phyloP scores from a whole-genome alignment of 2,888 invertebrate species.

The Drosophila paracracens region DNA sequence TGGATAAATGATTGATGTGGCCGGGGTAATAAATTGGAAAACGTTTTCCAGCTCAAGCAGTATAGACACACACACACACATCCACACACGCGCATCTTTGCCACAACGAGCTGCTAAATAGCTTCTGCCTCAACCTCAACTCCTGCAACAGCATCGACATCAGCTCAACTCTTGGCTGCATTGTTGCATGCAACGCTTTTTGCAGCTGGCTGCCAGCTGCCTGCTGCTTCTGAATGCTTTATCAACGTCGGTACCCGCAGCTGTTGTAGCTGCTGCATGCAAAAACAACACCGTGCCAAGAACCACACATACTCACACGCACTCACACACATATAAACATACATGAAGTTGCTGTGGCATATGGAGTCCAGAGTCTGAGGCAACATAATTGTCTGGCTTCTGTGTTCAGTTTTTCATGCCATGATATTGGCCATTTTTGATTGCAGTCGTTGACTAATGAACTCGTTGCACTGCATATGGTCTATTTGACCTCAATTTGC shows the following conservation, averaged over 20 bases:
- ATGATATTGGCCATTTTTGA: conserved; percentile 52
- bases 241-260: conserved; percentile 75
- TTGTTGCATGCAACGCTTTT: conserved; percentile 49
- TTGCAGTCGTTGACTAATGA: conserved; percentile 71
- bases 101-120: conserved; percentile 32
- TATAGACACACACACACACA: conserved; percentile 12
- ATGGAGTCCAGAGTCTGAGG: conserved; percentile 25
- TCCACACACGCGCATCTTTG: conserved; percentile 31
- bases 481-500: conserved; percentile 34
- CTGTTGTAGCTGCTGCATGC: conserved; percentile 47
- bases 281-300: conserved; percentile 58
- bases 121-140: conserved; percentile 3
- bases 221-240: conserved; percentile 60
- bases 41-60: conserved; percentile 68
- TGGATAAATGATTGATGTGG: conserved; percentile 77
- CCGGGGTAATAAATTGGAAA: conserved; percentile 83
- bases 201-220: conserved; percentile 24
- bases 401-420: conserved; percentile 46
- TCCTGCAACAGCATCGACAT: conserved; percentile 9
- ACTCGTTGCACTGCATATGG: conserved; percentile 48
- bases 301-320: not conserved
- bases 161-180: conserved; percentile 32
- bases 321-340: conserved; percentile 1
- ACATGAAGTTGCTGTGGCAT: conserved; percentile 23
- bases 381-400: conserved; percentile 54